Conservation (phyloP, 2,888 invertebrate genomes). For the Bellardia bayeri region DNA sequence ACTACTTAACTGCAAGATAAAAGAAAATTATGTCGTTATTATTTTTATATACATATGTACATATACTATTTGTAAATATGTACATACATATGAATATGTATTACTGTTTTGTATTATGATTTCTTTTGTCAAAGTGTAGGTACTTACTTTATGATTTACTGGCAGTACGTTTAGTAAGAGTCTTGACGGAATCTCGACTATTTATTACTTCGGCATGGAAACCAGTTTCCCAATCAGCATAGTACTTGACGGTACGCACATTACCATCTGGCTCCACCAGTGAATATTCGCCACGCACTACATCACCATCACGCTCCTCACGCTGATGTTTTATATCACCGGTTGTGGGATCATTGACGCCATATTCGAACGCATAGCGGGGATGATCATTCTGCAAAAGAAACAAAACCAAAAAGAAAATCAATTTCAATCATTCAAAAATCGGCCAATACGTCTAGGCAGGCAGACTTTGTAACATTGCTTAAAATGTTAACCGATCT, state of each 20-base stretch:
- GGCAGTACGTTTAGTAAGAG: conserved; percentile 80
- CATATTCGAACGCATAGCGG: conserved; percentile 90
- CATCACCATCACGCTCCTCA: conserved; percentile 90
- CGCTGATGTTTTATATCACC: conserved; percentile 90
- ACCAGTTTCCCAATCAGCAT: conserved; percentile 91
- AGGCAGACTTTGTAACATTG: too few species aligned
- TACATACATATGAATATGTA: not conserved
- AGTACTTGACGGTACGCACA: conserved; percentile 90
- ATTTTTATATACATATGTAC: too few species aligned
- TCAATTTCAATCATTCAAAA: too few species aligned
- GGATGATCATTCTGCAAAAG: conserved; percentile 87
- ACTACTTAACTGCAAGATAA: conserved; percentile 69
- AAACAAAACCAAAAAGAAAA: too few species aligned
- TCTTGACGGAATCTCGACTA: conserved; percentile 85
- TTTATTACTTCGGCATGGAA: conserved; percentile 90
- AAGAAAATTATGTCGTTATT: not conserved
- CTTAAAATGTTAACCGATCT: too few species aligned
- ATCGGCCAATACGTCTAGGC: too few species aligned
- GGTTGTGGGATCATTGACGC: conserved; percentile 90
- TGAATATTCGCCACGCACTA: conserved; percentile 89
- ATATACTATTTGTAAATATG: too few species aligned
- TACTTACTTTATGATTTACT: conserved; percentile 77
- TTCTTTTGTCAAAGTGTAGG: conserved; percentile 53
- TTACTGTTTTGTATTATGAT: not conserved
- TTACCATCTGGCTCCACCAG: conserved; percentile 90